phyloP scores from a whole-genome alignment of 2,113 vertebrate species.

The Phycodurus eques region DNA sequence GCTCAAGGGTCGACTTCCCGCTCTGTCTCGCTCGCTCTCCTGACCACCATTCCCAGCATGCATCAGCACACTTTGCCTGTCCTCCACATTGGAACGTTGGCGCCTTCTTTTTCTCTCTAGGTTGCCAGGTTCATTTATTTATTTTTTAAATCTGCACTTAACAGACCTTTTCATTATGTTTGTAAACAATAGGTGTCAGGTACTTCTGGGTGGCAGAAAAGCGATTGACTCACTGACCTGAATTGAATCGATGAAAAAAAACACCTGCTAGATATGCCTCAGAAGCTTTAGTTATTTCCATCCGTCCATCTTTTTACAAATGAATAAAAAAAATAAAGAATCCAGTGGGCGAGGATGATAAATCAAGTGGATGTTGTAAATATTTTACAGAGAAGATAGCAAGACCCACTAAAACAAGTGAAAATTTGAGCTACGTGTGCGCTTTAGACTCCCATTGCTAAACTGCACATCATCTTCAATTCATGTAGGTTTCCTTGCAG shows the following conservation, averaged over 20 bases:
- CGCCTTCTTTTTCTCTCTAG: slow-evolving; percentile 15
- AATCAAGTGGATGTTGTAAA: too few relatives aligned
- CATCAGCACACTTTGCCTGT: slow-evolving; percentile 14
- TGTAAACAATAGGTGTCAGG: background rate
- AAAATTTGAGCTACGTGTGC: too few relatives aligned
- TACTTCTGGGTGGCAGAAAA: background rate
- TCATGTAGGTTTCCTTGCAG: too few relatives aligned
- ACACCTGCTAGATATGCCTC: too few relatives aligned
- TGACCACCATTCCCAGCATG: slow-evolving; percentile 14
- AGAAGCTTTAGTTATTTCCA: too few relatives aligned
- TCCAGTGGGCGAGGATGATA: too few relatives aligned
- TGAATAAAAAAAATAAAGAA: background rate
- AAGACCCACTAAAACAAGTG: too few relatives aligned
- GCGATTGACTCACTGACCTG: background rate
- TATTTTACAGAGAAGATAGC: too few relatives aligned
- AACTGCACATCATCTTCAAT: too few relatives aligned
- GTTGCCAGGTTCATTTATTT: slow-evolving; percentile 22
- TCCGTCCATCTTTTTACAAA: too few relatives aligned
- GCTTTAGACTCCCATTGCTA: too few relatives aligned
- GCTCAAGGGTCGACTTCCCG: slow-evolving; percentile 14
- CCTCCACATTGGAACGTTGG: slow-evolving; percentile 9
- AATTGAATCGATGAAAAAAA: background rate
- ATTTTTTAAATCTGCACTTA: slow-evolving; percentile 18
- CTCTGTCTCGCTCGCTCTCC: slow-evolving; percentile 5
- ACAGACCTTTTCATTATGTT: background rate